Evolutionary conservation across 2,888 invertebrate genomes (phyloP).

Genomic region (Parasteatoda lunata): DNA sequence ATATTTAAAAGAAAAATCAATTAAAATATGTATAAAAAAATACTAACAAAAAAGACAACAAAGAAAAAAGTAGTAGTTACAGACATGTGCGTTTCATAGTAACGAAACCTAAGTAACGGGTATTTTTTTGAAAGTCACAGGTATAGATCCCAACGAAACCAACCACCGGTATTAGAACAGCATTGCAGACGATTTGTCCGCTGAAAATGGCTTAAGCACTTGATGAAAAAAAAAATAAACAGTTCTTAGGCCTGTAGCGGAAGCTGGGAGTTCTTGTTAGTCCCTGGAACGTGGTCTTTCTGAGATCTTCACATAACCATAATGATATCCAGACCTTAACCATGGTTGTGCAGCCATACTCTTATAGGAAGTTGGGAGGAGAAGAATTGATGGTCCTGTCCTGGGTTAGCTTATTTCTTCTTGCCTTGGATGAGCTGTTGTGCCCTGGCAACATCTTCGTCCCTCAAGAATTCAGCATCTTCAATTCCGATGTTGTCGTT

Average conservation of each 20-base stretch:
- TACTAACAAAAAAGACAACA: too few relatives aligned
- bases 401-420: constrained; percentile 33
- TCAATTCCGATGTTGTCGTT: constrained; percentile 69
- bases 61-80: background rate
- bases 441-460: constrained; percentile 67
- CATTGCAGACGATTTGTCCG: background rate
- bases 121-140: too few relatives aligned
- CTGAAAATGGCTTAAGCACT: constrained; percentile 5
- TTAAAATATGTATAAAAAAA: background rate
- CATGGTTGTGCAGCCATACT: constrained; percentile 28
- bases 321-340: constrained; percentile 43
- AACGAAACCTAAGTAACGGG: constrained; percentile 22
- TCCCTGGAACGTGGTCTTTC: background rate
- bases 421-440: constrained; percentile 66
- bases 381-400: background rate
- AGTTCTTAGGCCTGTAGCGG: background rate
- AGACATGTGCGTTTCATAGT: constrained; percentile 16
- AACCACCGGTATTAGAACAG: background rate
- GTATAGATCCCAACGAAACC: background rate
- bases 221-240: background rate
- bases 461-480: constrained; percentile 69
- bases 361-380: background rate
- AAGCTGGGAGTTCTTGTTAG: background rate
- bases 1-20: background rate
- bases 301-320: background rate